Evolutionary conservation across 1,140 invertebrate genomes (phyloP).

Genomic region (Gonatopus flavifemur): DNA sequence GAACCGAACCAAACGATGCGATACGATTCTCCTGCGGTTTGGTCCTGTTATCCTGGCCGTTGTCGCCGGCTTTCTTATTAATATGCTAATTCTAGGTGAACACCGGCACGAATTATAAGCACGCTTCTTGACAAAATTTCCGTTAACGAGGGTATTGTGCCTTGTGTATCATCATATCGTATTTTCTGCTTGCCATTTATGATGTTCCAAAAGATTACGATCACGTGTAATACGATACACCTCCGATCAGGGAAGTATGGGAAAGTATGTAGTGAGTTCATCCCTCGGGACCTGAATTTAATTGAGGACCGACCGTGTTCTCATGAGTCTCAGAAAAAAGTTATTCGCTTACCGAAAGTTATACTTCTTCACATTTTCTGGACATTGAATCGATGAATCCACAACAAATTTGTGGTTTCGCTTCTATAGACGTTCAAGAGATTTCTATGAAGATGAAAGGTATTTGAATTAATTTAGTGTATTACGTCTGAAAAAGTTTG

Average conservation of each 20-base stretch:
- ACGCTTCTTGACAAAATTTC: no score
- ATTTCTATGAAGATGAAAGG: no score
- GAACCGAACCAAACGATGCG: no score
- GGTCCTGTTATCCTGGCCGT: conserved; percentile 56
- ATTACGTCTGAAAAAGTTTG: no score
- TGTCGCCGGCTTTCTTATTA: conserved; percentile 59
- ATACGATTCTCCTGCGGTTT: conserved; percentile 45
- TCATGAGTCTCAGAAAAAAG: no score
- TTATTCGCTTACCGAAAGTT: no score
- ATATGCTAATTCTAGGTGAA: conserved; percentile 55
- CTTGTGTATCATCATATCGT: not conserved
- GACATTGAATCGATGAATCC: no score
- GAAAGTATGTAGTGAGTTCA: conserved; percentile 11
- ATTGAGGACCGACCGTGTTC: no score
- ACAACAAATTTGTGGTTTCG: no score
- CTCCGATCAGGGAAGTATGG: conserved; percentile 46
- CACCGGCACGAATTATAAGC: conserved; percentile 24
- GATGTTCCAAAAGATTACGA: conserved; percentile 31
- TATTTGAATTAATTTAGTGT: no score
- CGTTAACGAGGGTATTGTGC: not conserved
- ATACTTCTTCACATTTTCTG: no score
- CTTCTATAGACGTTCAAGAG: no score
- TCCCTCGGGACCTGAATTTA: conserved; percentile 23
- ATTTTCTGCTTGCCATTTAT: conserved; percentile 21
- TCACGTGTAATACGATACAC: conserved; percentile 57